Evolutionary conservation across 2,888 invertebrate species (phyloP).

Genomic region (Urechis unicinctus): DNA sequence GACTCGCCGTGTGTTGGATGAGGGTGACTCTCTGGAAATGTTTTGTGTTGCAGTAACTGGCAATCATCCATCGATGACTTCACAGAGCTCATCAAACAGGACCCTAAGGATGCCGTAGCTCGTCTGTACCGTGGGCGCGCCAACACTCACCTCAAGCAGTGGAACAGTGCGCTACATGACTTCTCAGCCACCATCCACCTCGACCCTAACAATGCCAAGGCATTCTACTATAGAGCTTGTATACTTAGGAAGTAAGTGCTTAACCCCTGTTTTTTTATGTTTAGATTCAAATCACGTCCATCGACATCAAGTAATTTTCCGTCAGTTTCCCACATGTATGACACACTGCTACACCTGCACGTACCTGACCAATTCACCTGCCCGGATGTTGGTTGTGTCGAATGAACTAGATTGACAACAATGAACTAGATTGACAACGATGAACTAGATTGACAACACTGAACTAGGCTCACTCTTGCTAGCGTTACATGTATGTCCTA

Average conservation of each 20-base stretch:
- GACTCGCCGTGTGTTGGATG: too few species aligned
- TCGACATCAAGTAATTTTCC: too few species aligned
- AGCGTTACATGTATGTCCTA: too few species aligned
- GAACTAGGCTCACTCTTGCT: neutral
- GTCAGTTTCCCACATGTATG: too few species aligned
- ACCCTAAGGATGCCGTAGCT: conserved; percentile 37
- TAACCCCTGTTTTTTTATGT: too few species aligned
- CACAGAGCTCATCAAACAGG: conserved; percentile 41
- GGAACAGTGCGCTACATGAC: conserved; percentile 44
- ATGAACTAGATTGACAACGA: too few species aligned
- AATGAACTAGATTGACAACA: too few species aligned
- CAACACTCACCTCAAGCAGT: conserved; percentile 38
- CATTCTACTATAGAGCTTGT: conserved; percentile 47
- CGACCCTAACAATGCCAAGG: conserved; percentile 43
- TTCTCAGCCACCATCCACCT: conserved; percentile 48
- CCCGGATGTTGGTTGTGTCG: too few species aligned
- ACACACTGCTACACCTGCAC: too few species aligned
- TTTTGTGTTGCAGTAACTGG: conserved; percentile 43
- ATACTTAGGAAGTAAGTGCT: conserved; percentile 41
- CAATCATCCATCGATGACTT: conserved; percentile 45
- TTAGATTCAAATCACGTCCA: too few species aligned
- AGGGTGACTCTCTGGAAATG: too few species aligned
- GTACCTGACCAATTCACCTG: too few species aligned
- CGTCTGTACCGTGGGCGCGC: conserved; percentile 42
- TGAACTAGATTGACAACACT: neutral